Evolutionary conservation across 2,888 invertebrate genomes (phyloP).

Genomic region (Tribolium freemani): DNA sequence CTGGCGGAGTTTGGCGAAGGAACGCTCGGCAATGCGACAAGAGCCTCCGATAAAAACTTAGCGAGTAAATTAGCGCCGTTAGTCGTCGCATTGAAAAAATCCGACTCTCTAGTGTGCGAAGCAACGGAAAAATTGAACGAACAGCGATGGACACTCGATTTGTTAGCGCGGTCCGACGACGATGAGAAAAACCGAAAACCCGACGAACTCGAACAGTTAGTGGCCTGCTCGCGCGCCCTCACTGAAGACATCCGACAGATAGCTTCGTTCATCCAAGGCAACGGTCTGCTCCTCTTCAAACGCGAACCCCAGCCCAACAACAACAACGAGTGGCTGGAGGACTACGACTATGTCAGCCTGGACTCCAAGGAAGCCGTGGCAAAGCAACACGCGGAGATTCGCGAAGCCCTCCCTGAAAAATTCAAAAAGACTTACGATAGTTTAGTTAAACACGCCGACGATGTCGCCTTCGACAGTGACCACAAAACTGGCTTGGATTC

Average conservation of each 20-base stretch:
- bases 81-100: conserved; percentile 84
- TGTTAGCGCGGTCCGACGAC: conserved; percentile 66
- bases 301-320: conserved; percentile 68
- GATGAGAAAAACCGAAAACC: conserved; percentile 73
- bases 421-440: conserved; percentile 83
- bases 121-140: conserved; percentile 81
- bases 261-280: conserved; percentile 91
- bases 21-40: conserved; percentile 87
- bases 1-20: conserved; percentile 92
- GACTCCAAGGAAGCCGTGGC: conserved; percentile 81
- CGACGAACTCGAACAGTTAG: conserved; percentile 90
- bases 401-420: conserved; percentile 81
- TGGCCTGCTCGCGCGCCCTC: conserved; percentile 88
- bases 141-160: conserved; percentile 83
- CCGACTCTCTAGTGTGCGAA: conserved; percentile 84
- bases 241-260: conserved; percentile 92
- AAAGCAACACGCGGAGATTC: conserved; percentile 80
- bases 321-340: conserved; percentile 80
- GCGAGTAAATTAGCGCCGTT: conserved; percentile 81
- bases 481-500: conserved; percentile 72
- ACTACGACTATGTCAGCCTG: conserved; percentile 92
- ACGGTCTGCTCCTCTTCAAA: conserved; percentile 84
- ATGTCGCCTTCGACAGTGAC: conserved; percentile 72
- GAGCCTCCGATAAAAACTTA: conserved; percentile 83
- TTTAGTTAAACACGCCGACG: conserved; percentile 81